These are phyloP conservation scores for Mimas tiliae DNA, from an alignment of 2,888 invertebrate species.

Conservation along the genomic window DNA sequence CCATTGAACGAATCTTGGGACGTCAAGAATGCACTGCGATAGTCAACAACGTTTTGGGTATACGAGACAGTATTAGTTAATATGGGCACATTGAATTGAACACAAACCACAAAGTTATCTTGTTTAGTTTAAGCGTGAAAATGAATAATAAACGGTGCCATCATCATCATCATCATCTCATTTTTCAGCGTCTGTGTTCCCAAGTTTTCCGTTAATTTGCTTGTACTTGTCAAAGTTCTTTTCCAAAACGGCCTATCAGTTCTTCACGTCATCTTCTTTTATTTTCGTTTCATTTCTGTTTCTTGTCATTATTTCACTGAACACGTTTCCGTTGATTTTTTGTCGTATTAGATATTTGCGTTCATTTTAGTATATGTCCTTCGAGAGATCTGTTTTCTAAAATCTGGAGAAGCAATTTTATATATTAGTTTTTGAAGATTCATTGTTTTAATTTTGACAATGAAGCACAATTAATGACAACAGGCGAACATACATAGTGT, in stretches of 20 bases:
- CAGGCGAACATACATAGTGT: slow-evolving; percentile 68
- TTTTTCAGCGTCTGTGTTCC: slow-evolving; percentile 68
- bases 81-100: slow-evolving; percentile 62
- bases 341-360: slow-evolving; percentile 56
- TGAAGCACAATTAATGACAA: slow-evolving; percentile 68
- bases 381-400: slow-evolving; percentile 85
- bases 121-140: slow-evolving; percentile 59
- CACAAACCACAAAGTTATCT: slow-evolving; percentile 48
- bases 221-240: slow-evolving; percentile 74
- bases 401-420: slow-evolving; percentile 67
- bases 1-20: slow-evolving; percentile 64
- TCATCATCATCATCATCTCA: slow-evolving; percentile 70
- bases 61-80: slow-evolving; percentile 50
- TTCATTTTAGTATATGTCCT: slow-evolving; percentile 79
- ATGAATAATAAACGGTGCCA: slow-evolving; percentile 57
- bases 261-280: slow-evolving; percentile 75
- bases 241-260: slow-evolving; percentile 86
- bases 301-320: slow-evolving; percentile 72
- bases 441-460: slow-evolving; percentile 71
- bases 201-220: slow-evolving; percentile 72
- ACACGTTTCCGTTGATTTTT: slow-evolving; percentile 58
- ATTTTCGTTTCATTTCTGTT: slow-evolving; percentile 68
- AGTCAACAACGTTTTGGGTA: slow-evolving; percentile 8
- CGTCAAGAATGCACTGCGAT: slow-evolving; percentile 74
- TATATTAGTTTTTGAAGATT: slow-evolving; percentile 64